phyloP scores from a whole-genome alignment of 2,888 invertebrate species.

The Lasiommata megera region DNA sequence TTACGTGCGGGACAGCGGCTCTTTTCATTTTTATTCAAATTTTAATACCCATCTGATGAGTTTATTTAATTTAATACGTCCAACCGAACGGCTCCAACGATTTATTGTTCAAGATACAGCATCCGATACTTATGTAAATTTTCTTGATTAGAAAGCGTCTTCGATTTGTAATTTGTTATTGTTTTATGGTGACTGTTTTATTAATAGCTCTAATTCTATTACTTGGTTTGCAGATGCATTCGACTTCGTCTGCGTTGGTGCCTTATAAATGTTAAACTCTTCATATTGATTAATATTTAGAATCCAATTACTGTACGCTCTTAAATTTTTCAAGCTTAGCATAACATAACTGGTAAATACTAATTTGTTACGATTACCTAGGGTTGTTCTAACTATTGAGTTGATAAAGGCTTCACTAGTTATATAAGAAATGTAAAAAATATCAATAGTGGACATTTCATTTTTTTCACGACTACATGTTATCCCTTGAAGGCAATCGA shows the following conservation, averaged over 20 bases:
- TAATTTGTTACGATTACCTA: no score
- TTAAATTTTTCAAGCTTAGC: no score
- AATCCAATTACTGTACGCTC: no score
- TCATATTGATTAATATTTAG: neutral
- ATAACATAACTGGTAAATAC: no score
- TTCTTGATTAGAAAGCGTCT: slow-evolving; percentile 34
- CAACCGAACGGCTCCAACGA: slow-evolving; percentile 30
- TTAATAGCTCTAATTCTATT: slow-evolving; percentile 20
- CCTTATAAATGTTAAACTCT: neutral
- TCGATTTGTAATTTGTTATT: slow-evolving; percentile 34
- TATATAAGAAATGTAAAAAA: no score
- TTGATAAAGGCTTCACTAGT: no score
- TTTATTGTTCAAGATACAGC: slow-evolving; percentile 34
- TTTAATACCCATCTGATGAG: slow-evolving; percentile 54
- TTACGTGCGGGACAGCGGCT: slow-evolving; percentile 45
- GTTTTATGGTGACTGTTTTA: slow-evolving; percentile 35
- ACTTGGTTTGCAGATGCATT: neutral
- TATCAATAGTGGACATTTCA: neutral
- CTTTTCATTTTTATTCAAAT: slow-evolving; percentile 61
- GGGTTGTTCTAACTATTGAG: no score
- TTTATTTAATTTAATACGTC: slow-evolving; percentile 47
- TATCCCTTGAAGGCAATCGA: no score
- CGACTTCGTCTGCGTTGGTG: neutral
- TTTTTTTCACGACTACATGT: no score
- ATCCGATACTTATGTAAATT: slow-evolving; percentile 37